phyloP scores from a whole-genome alignment of 2,797 vertebrate genomes.

The Lithobates sylvaticus region DNA sequence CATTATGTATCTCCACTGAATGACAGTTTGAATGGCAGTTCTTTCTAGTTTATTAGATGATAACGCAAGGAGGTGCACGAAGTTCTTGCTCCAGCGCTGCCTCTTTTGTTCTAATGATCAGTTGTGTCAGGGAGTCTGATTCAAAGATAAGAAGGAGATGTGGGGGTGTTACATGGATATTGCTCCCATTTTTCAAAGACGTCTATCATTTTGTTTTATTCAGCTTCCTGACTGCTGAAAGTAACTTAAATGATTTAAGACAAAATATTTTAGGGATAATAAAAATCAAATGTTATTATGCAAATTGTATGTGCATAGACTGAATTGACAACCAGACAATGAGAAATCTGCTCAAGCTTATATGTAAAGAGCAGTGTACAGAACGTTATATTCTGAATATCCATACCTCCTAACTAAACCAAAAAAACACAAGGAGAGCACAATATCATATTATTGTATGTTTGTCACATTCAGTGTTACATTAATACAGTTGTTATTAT shows the following conservation, averaged over 20 bases:
- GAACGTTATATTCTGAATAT: neutral
- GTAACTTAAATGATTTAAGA: neutral
- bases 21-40: conserved; percentile 83
- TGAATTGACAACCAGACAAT: neutral
- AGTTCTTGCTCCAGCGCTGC: conserved; percentile 72
- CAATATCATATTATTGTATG: too few species aligned
- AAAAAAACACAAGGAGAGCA: too few species aligned
- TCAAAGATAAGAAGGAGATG: conserved; percentile 77
- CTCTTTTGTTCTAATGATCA: conserved; percentile 82
- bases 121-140: conserved; percentile 79
- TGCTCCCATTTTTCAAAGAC: conserved; percentile 81
- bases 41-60: conserved; percentile 76
- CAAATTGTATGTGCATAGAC: neutral
- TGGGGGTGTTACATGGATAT: conserved; percentile 66
- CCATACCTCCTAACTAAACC: too few species aligned
- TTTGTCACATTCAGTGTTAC: too few species aligned
- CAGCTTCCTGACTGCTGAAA: neutral
- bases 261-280: neutral
- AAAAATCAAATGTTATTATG: neutral
- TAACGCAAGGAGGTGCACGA: conserved; percentile 77
- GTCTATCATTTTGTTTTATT: conserved; percentile 72
- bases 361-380: neutral
- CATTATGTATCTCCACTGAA: conserved; percentile 78
- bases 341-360: neutral
- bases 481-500: too few species aligned